A percentile compares a stretch with the other conserved stretches of the same genome.
Conservation (phyloP, 2,888 invertebrate species). For the Nephrocerus scutellatus region DNA sequence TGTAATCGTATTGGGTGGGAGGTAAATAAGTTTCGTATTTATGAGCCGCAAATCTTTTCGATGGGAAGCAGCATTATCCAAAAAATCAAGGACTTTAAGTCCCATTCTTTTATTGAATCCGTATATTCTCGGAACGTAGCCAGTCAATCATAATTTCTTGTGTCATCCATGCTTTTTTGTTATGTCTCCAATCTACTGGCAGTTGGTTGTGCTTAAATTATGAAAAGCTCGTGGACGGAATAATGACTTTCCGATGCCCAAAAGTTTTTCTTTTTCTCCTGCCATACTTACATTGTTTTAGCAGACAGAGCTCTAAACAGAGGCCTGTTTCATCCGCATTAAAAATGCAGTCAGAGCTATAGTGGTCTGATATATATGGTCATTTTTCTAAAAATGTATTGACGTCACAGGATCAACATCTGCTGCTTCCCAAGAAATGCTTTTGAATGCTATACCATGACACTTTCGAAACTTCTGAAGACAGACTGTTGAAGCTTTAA, state of each 20-base stretch:
- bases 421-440: too few relatives aligned
- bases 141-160: constrained; percentile 25
- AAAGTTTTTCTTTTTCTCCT: constrained; percentile 23
- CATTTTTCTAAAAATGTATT: too few relatives aligned
- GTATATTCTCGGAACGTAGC: constrained; percentile 8
- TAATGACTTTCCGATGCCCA: constrained; percentile 25
- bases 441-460: constrained; percentile 27
- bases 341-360: too few relatives aligned
- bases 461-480: constrained; percentile 28
- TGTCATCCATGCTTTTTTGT: constrained; percentile 26
- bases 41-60: constrained; percentile 8
- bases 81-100: constrained; percentile 12
- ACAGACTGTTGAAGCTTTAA: constrained; percentile 11
- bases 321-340: too few relatives aligned
- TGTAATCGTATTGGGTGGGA: constrained; percentile 13
- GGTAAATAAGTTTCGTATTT: constrained; percentile 10
- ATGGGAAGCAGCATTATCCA: constrained; percentile 16
- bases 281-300: constrained; percentile 26
- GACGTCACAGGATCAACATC: too few relatives aligned
- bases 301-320: constrained; percentile 26
- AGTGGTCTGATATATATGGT: too few relatives aligned
- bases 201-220: constrained; percentile 13
- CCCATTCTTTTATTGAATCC: constrained; percentile 15
- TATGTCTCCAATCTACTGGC: constrained; percentile 20
- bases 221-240: too few relatives aligned